A percentile compares a stretch with the other conserved stretches of the same genome.
These are phyloP conservation scores for Brachyhypopomus gauderio DNA, from an alignment of 2,113 vertebrate species.

Conservation along the genomic window DNA sequence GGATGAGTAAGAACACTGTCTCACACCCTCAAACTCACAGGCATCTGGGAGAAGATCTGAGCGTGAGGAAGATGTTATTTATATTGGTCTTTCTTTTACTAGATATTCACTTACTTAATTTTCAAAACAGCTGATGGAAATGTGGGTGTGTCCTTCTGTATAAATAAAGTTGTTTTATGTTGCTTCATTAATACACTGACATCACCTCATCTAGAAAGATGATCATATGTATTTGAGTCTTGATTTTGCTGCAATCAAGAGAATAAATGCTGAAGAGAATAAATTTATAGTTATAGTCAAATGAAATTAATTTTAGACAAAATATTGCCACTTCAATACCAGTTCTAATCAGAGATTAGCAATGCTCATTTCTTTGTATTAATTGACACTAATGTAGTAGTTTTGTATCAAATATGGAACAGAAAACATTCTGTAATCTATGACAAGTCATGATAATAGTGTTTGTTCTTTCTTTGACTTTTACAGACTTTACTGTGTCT, in stretches of 20 bases:
- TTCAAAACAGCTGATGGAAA: neutral
- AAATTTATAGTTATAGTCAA: slow-evolving; percentile 12
- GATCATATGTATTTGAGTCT: neutral
- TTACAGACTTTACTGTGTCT: slow-evolving; percentile 35
- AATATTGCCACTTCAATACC: neutral
- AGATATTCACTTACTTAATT: too few species aligned
- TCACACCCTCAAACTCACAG: too few species aligned
- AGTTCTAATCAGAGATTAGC: slow-evolving; percentile 3
- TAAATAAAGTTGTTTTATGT: neutral
- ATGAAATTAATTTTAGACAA: neutral
- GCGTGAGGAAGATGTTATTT: too few species aligned
- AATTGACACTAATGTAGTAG: neutral
- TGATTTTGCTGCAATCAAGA: neutral
- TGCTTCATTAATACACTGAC: neutral
- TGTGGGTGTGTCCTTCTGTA: neutral
- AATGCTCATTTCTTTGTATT: neutral
- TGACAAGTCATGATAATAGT: neutral
- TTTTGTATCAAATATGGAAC: neutral
- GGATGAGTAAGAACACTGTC: too few species aligned
- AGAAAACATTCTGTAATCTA: neutral
- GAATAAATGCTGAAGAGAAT: slow-evolving; percentile 23
- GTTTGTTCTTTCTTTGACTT: slow-evolving; percentile 20
- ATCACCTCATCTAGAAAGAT: neutral
- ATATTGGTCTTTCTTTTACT: too few species aligned
- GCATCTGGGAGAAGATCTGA: too few species aligned